Evolutionary conservation across 2,888 invertebrate genomes (phyloP).

Genomic region (Empis livida): DNA sequence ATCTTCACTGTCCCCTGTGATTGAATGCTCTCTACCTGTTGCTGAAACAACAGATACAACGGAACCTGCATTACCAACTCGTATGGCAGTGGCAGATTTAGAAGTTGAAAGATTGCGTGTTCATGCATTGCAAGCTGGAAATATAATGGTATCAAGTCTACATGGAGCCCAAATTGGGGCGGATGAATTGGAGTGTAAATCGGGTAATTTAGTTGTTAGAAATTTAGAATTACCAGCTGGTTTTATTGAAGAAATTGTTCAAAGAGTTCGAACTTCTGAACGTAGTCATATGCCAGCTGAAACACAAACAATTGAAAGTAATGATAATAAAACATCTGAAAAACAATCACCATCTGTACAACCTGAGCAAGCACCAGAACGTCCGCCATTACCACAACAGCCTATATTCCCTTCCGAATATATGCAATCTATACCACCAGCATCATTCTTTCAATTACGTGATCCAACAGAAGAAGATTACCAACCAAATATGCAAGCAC

Average conservation of each 20-base stretch:
- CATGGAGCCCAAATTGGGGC: constrained; percentile 62
- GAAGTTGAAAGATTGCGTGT: constrained; percentile 69
- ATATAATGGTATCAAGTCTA: constrained; percentile 68
- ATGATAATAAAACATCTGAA: constrained; percentile 17
- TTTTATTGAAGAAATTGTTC: constrained; percentile 53
- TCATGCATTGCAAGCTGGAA: constrained; percentile 63
- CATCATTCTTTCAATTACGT: constrained; percentile 38
- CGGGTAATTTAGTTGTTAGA: constrained; percentile 51
- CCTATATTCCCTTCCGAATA: constrained; percentile 36
- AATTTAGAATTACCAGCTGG: constrained; percentile 56
- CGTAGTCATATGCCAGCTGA: constrained; percentile 30
- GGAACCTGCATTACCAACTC: constrained; percentile 10
- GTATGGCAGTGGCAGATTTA: constrained; percentile 57
- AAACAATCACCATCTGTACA: constrained; percentile 10
- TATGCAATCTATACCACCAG: constrained; percentile 41
- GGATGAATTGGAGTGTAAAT: constrained; percentile 56
- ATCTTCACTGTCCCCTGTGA: constrained; percentile 1
- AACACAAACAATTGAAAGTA: constrained; percentile 25
- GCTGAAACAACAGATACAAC: constrained; percentile 5
- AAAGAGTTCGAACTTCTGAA: constrained; percentile 32
- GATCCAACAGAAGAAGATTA: constrained; percentile 31
- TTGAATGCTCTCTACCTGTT: constrained; percentile 1
- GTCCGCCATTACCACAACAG: constrained; percentile 40
- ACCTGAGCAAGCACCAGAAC: constrained; percentile 31
- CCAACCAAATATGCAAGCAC: constrained; percentile 29